Base-by-base conservation (phyloP, 2,888 invertebrate species). In the Athalia circularis region DNA sequence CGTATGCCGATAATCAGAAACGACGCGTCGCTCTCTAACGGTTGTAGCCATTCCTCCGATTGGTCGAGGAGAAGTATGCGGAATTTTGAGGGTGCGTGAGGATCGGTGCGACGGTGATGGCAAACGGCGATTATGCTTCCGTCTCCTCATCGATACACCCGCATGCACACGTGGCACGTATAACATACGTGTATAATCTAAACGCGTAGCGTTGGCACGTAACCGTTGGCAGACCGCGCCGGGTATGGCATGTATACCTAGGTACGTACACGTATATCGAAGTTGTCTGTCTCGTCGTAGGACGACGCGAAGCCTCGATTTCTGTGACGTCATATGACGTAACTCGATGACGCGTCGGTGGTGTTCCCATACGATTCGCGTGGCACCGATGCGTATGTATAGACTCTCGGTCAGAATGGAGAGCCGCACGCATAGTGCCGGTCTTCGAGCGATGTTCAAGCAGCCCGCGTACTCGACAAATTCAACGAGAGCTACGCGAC, bases 261-360 rank as follows among this genome's bases (percentile, higher is more conserved):
- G 47, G 67, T 67, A 50, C 13, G 67, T 67, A 50, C 13, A 50
- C 13, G 13, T 50, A 50, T 50, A 52, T 3, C 67, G 47, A 15
- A 15, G 13, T n/a, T 15, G 15, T 7, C 8, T 7, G 52, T 52
- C 50, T 9, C 50, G 67, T 47, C 67, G 67, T 48, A 67, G 52
- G 11, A 43, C 7, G 29, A 7, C 43, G 29, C 43, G 29, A 48
- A 65, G 72, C 45, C 47, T 61, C 64, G 64, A 13, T 65, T 9
- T 68, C 59, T 13, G 59, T 72, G 72, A 72, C 72, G 72, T 72
- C 57, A 15, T 59, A 47, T 72, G 72, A 72, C 72, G 72, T 72
- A 72, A 72, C 59, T 72, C 52, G 59, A 59, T 72, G 72, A 72
- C 72, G 72, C 59, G 29, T 29, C 29, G 72, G 47, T 47, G 47